Base-by-base conservation (phyloP, 2,888 invertebrate genomes). In the Anagyrus pseudococci region DNA sequence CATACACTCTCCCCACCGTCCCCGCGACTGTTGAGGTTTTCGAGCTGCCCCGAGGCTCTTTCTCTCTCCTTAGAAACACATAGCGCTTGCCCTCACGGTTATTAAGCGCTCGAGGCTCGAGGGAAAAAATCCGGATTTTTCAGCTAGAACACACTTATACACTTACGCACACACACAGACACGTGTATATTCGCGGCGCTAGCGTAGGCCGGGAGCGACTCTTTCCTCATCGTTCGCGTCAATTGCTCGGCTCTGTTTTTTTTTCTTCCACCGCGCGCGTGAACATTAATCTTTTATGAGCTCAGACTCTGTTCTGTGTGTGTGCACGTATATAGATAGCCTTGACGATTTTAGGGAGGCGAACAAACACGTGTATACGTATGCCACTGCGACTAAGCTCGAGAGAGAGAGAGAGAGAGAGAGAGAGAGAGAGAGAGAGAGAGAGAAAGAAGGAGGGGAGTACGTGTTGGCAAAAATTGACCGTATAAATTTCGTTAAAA, bases 101-200 rank as follows among this genome's bases (percentile, higher is more conserved):
- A 70, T 71, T 67, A 69, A 71, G 68, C 69, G 64, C 68, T 68
- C 62, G 63, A 56, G 64, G 40, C 60, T 55, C 13, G 52, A 4
- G 56, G 49, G 23, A 54, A 49, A 58, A 48, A 55, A 26, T 49
- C 43, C 53, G 29, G 15, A 47, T 52, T 58, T 66, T 49, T 37
- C 37, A 25, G 20, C 50, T 8, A 20, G 19, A 25, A 50, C 15
- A 37, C 33, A 37, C 33, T 10, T 8, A 37, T 15, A 37, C 33
- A 37, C 33, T 8, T 37, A 15, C 6, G 29, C 8, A 37, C 33
- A 37, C 8, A 2, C 15, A 37, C 10, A 29, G 6, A 8, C 33
- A 37, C 2, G 33, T 37, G 15, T 2, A 37, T 4, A 8, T 37
- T 4, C 33, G 8, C 8, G 33, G 2, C 33, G 15, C 15, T 8